These are phyloP conservation scores for Trididemnum miniatum DNA, from an alignment of 23 tunicate species.

Conservation along the genomic window DNA sequence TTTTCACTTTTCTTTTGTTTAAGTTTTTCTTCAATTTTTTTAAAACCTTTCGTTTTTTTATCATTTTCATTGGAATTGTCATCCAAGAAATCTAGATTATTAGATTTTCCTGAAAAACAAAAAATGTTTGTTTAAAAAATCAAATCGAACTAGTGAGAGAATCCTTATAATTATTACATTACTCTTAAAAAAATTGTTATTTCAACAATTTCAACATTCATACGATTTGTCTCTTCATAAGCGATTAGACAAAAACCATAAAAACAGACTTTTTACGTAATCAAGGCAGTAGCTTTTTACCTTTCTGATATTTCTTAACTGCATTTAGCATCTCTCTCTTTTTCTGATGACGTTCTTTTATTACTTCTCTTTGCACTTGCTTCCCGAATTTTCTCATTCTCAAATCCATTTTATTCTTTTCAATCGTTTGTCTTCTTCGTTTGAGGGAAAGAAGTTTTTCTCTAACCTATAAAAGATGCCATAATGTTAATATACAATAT, in stretches of 20 bases:
- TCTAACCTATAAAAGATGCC: conserved; percentile 60
- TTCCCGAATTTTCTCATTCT: conserved; percentile 80
- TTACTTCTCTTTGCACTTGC: conserved; percentile 76
- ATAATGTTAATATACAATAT: too few relatives aligned
- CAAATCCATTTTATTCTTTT: conserved; percentile 46
- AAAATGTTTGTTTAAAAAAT: background rate
- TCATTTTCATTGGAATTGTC: background rate
- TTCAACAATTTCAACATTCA: too few relatives aligned
- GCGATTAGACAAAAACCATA: too few relatives aligned
- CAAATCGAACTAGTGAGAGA: background rate
- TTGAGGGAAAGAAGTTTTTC: conserved; percentile 60
- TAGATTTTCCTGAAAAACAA: conserved; percentile 37
- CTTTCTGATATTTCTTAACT: conserved; percentile 79
- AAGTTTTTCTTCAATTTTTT: background rate
- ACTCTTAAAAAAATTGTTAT: too few relatives aligned
- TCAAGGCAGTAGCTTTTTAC: too few relatives aligned
- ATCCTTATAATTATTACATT: too few relatives aligned
- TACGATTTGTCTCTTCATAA: too few relatives aligned
- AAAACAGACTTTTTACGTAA: too few relatives aligned
- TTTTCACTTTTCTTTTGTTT: too few relatives aligned
- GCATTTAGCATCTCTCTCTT: conserved; percentile 76
- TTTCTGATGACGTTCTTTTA: conserved; percentile 63
- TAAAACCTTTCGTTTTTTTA: background rate
- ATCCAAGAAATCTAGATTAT: conserved; percentile 68
- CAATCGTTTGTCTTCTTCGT: conserved; percentile 51